phyloP scores from a whole-genome alignment of 2,888 invertebrate genomes.

The Apodemia zela region DNA sequence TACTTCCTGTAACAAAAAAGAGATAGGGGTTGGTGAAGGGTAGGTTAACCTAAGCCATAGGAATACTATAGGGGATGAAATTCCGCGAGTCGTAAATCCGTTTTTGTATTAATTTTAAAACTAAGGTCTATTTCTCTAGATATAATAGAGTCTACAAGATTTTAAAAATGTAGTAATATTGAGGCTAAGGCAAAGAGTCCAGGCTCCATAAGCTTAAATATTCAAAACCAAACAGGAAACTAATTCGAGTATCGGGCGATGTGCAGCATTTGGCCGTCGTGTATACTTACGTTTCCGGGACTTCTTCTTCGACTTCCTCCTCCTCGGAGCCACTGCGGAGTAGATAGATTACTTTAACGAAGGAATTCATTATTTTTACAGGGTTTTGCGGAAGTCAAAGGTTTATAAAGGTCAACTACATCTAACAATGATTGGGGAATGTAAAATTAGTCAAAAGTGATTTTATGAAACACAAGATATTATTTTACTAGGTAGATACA shows the following conservation, averaged over 20 bases:
- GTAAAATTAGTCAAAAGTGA: conserved; percentile 23
- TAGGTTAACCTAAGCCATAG: conserved; percentile 59
- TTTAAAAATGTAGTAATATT: conserved; percentile 9
- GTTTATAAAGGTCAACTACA: background rate
- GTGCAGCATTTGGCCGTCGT: conserved; percentile 28
- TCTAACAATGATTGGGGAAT: background rate
- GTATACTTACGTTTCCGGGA: conserved; percentile 86
- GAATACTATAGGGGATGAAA: conserved; percentile 39
- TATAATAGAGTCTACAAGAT: conserved; percentile 4
- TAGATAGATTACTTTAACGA: conserved; percentile 34
- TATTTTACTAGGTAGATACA: background rate
- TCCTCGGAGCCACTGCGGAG: conserved; percentile 83
- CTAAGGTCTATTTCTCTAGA: conserved; percentile 22
- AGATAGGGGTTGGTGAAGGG: conserved; percentile 67
- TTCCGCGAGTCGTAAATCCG: conserved; percentile 25
- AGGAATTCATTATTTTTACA: background rate
- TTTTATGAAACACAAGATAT: background rate
- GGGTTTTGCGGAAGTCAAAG: background rate
- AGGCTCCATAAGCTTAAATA: conserved; percentile 67
- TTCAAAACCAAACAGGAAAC: conserved; percentile 60
- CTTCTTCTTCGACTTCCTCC: conserved; percentile 89
- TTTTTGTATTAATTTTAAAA: conserved; percentile 26
- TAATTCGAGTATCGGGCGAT: conserved; percentile 41
- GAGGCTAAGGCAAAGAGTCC: conserved; percentile 64
- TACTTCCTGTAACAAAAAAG: conserved; percentile 81